Conservation (phyloP, 2,797 vertebrate genomes). For the Limosa lapponica region DNA sequence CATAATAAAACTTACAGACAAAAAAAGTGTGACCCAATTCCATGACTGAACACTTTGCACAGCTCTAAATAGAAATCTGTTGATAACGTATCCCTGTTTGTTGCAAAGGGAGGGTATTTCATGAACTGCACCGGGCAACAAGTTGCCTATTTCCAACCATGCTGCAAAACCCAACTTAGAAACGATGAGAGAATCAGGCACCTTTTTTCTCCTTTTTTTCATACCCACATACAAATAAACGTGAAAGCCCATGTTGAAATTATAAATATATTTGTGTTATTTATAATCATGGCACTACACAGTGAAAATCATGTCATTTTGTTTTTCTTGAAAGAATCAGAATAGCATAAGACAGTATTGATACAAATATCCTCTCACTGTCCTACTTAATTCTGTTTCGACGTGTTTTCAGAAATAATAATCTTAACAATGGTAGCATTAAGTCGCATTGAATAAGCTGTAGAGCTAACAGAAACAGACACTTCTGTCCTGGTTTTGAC, state of each 20-base stretch:
- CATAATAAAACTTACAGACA: neutral
- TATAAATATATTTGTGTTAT: conserved; percentile 64
- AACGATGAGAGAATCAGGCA: neutral
- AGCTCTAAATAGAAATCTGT: conserved; percentile 49
- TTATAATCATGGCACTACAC: conserved; percentile 62
- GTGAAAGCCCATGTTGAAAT: neutral
- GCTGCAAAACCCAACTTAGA: neutral
- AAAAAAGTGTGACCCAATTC: conserved; percentile 21
- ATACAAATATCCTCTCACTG: neutral
- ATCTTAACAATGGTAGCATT: neutral
- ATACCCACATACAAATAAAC: neutral
- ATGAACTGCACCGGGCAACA: neutral
- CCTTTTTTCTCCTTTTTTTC: neutral
- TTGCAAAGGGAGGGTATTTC: neutral
- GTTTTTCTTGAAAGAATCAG: neutral
- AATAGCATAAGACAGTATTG: neutral
- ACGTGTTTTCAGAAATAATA: neutral
- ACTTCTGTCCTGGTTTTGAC: neutral
- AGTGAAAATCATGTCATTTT: conserved; percentile 26
- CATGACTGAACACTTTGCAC: neutral
- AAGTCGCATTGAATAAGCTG: neutral
- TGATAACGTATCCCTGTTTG: neutral
- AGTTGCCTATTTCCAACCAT: neutral
- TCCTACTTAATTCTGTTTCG: neutral
- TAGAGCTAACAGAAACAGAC: neutral